These are phyloP conservation scores for Drosophila kuntzei DNA, from an alignment of 2,888 invertebrate species.

Conservation along the genomic window DNA sequence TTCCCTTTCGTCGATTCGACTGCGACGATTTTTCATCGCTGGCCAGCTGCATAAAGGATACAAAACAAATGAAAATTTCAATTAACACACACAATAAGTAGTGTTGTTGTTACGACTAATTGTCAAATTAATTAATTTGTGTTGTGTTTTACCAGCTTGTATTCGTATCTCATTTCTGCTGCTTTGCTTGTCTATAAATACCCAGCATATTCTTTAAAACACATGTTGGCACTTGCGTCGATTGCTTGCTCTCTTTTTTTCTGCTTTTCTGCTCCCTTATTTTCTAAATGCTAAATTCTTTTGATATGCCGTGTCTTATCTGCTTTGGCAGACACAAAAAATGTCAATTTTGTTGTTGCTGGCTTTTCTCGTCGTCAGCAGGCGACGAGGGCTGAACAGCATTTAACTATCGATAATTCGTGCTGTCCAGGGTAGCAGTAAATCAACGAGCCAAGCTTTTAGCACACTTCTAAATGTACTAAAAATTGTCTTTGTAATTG, in stretches of 20 bases:
- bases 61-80: conserved; percentile 8
- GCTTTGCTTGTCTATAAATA: conserved; percentile 45
- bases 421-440: background rate
- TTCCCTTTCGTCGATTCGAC: conserved; percentile 72
- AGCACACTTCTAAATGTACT: conserved; percentile 8
- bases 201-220: conserved; percentile 46
- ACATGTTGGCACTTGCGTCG: conserved; percentile 54
- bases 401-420: conserved; percentile 14
- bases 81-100: background rate
- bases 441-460: background rate
- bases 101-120: background rate
- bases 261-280: conserved; percentile 8
- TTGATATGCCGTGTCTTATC: conserved; percentile 32
- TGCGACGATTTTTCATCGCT: conserved; percentile 77
- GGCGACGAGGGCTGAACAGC: conserved; percentile 14
- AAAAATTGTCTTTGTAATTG: no score
- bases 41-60: conserved; percentile 62
- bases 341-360: conserved; percentile 12
- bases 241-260: conserved; percentile 24
- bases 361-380: background rate
- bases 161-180: conserved; percentile 79
- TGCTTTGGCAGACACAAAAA: conserved; percentile 12
- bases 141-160: conserved; percentile 72
- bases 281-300: conserved; percentile 6
- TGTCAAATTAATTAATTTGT: background rate